These are phyloP conservation scores for Acanthococcus lagerstroemiae DNA, from an alignment of 2,888 invertebrate genomes.

Conservation along the genomic window DNA sequence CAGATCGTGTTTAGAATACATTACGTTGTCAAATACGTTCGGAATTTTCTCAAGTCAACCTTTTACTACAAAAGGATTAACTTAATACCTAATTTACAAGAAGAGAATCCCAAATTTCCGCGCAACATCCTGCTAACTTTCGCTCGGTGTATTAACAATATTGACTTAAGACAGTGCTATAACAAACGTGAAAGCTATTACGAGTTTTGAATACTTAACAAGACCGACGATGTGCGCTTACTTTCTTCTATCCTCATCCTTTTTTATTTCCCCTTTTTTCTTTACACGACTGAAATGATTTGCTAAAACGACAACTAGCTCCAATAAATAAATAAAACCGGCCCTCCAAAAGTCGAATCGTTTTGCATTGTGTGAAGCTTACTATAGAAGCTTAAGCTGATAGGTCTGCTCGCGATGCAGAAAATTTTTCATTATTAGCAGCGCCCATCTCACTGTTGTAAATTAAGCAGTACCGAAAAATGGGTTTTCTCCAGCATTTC, in stretches of 20 bases:
- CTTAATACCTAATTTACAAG: slow-evolving; percentile 25
- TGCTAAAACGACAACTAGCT: no score
- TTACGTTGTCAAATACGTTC: slow-evolving; percentile 16
- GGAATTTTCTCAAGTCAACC: slow-evolving; percentile 14
- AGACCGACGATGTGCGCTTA: neutral
- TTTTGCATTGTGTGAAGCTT: no score
- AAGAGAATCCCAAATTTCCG: slow-evolving; percentile 20
- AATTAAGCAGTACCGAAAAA: no score
- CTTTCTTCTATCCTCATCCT: neutral
- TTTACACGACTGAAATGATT: no score
- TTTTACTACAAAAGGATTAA: slow-evolving; percentile 23
- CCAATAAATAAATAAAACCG: no score
- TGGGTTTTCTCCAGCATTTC: no score
- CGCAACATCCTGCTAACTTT: slow-evolving; percentile 16
- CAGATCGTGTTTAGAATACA: slow-evolving; percentile 18
- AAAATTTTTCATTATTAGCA: no score
- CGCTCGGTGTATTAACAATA: slow-evolving; percentile 13
- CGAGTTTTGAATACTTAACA: slow-evolving; percentile 22
- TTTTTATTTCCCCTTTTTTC: neutral
- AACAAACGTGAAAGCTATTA: slow-evolving; percentile 24
- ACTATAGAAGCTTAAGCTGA: no score
- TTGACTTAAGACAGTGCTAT: slow-evolving; percentile 8
- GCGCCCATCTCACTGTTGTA: no score
- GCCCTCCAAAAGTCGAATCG: no score
- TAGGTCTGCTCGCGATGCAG: no score